Conservation (phyloP, 2,888 invertebrate genomes). For the Eudasyphora cyanicolor region DNA sequence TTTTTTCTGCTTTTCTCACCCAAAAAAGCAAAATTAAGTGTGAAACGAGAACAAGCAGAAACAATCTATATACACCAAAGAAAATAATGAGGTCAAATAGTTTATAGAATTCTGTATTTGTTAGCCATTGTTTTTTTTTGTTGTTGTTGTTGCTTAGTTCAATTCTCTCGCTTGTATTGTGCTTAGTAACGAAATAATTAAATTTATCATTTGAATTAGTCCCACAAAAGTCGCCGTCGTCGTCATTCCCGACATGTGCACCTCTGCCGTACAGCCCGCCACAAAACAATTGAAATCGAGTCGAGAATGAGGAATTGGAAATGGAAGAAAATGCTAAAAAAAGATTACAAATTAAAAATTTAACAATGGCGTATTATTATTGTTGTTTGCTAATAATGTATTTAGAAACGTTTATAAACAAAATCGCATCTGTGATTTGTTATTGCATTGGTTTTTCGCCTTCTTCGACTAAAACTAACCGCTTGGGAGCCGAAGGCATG, state of each 20-base stretch:
- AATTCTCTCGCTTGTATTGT: neutral
- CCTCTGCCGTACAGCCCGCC: neutral
- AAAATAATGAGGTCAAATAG: conserved; percentile 52
- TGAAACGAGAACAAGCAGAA: conserved; percentile 5
- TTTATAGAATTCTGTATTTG: conserved; percentile 38
- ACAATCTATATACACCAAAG: neutral
- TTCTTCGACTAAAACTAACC: neutral
- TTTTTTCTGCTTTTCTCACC: neutral
- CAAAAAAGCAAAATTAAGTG: neutral
- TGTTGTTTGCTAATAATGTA: neutral
- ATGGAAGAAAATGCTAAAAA: neutral
- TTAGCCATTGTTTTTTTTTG: neutral
- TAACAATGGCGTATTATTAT: neutral
- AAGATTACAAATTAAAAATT: neutral
- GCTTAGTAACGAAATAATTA: conserved; percentile 8
- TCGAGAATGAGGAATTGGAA: neutral
- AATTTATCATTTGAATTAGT: conserved; percentile 6
- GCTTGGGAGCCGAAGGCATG: neutral
- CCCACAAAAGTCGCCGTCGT: neutral
- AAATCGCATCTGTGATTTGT: neutral
- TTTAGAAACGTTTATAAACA: neutral
- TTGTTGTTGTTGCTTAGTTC: too few species aligned
- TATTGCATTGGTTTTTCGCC: neutral
- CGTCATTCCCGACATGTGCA: neutral
- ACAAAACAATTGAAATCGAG: neutral